These are phyloP conservation scores for Conger conger DNA, from an alignment of 2,113 vertebrate genomes.

Conservation along the genomic window DNA sequence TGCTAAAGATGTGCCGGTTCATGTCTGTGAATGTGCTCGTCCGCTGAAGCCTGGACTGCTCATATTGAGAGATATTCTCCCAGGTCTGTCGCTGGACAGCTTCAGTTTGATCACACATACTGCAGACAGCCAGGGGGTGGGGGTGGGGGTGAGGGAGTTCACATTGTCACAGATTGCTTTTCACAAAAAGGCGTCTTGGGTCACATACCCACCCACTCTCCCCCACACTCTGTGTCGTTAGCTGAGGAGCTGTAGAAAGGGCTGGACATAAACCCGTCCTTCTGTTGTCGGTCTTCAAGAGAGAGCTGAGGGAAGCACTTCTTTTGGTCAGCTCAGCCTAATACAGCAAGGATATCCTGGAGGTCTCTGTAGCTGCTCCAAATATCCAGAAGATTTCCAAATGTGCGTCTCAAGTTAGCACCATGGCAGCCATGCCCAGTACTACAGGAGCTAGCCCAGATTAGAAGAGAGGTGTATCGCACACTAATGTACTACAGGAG, in stretches of 20 bases:
- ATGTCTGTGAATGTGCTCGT: neutral
- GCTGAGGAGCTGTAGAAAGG: constrained; percentile 38
- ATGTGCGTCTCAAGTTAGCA: too few species aligned
- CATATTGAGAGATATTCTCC: neutral
- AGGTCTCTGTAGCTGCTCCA: too few species aligned
- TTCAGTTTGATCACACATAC: neutral
- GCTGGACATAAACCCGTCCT: constrained; percentile 28
- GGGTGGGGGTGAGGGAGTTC: too few species aligned
- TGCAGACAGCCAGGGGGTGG: neutral
- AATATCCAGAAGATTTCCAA: too few species aligned
- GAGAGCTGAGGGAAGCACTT: neutral
- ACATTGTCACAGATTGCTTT: neutral
- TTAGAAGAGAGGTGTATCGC: too few species aligned
- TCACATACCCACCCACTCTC: neutral
- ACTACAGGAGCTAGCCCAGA: too few species aligned
- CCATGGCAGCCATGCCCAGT: too few species aligned
- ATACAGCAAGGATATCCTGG: neutral
- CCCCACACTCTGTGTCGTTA: constrained; percentile 15
- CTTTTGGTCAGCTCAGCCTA: neutral
- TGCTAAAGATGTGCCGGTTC: neutral
- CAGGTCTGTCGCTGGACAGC: neutral
- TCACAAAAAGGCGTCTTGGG: neutral
- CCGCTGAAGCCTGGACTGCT: neutral
- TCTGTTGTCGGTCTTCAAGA: constrained; percentile 6
- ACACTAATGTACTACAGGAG: too few species aligned